Conservation (phyloP, 2,113 vertebrate species). For the Himantopus leucocephalus region DNA sequence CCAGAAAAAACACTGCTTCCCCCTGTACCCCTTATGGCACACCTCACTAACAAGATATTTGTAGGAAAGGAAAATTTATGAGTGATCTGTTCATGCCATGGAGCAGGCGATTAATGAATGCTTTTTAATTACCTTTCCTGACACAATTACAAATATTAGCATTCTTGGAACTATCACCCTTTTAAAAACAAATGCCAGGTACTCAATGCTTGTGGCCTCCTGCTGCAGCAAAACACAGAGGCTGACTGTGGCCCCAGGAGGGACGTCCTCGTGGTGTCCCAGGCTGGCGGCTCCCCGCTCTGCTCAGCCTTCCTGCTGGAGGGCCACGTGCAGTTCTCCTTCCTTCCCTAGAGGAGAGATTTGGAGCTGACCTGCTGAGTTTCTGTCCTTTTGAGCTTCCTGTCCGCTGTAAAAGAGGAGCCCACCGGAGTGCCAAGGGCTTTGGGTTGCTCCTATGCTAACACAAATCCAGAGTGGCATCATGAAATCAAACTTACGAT, state of each 20-base stretch:
- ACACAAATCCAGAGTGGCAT: background rate
- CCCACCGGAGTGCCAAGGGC: rapidly evolving
- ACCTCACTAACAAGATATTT: background rate
- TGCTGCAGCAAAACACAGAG: rapidly evolving
- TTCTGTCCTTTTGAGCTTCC: background rate
- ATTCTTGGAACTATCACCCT: background rate
- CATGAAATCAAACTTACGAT: background rate
- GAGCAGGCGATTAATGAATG: background rate
- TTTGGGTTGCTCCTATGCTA: rapidly evolving
- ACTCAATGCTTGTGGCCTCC: background rate
- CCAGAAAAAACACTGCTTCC: background rate
- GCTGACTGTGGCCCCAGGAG: rapidly evolving
- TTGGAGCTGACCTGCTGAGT: background rate
- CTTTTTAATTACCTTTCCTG: background rate
- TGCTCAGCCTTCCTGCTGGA: background rate
- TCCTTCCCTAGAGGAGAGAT: background rate
- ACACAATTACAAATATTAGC: background rate
- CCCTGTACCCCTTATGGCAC: background rate
- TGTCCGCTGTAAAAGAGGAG: background rate
- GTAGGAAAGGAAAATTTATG: background rate
- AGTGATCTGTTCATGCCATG: background rate
- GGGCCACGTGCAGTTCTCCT: background rate
- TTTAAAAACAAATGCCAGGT: background rate
- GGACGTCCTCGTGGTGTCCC: background rate
- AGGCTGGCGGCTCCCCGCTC: background rate